A percentile compares a stretch with the other conserved stretches of the same genome.
These are phyloP conservation scores for Choloepus didactylus DNA, from an alignment of 2,797 vertebrate genomes.

Conservation along the genomic window DNA sequence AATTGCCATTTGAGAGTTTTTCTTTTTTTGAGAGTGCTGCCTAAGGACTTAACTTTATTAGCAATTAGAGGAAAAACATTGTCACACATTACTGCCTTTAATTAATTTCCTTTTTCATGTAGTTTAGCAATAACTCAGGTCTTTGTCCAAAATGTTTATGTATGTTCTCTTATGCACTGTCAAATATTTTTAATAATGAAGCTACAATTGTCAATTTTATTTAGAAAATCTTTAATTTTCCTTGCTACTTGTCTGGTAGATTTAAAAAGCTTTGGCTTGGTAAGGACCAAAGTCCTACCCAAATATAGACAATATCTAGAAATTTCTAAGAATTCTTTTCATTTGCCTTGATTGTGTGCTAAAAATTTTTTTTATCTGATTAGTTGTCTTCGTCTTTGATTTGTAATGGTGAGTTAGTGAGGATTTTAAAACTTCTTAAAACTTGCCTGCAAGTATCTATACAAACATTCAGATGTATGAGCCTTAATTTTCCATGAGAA, in stretches of 20 bases:
- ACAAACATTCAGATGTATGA: constrained; percentile 55
- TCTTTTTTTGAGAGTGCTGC: neutral
- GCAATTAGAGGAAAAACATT: constrained; percentile 10
- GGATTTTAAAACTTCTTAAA: constrained; percentile 59
- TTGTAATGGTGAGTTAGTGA: constrained; percentile 61
- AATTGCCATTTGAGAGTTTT: neutral
- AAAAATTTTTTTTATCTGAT: neutral
- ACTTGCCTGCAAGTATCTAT: constrained; percentile 61
- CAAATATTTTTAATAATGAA: constrained; percentile 54
- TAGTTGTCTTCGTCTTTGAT: constrained; percentile 38
- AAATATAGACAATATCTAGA: constrained; percentile 32
- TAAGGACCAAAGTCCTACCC: constrained; percentile 54
- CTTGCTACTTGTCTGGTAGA: constrained; percentile 31
- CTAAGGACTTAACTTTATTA: neutral
- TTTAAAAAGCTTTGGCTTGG: constrained; percentile 66
- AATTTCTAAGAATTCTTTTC: constrained; percentile 18
- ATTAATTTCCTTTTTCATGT: neutral
- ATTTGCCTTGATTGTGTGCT: constrained; percentile 48
- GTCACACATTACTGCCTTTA: constrained; percentile 40
- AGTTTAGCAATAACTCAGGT: constrained; percentile 23
- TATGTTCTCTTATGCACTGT: neutral
- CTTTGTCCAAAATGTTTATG: constrained; percentile 4
- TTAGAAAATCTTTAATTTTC: constrained; percentile 1
- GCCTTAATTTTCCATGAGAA: constrained; percentile 57
- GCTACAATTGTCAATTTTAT: constrained; percentile 54